A percentile compares a stretch with the other conserved stretches of the same genome.
These are phyloP conservation scores for Barnardius zonarius DNA, from an alignment of 2,113 vertebrate genomes.

Conservation along the genomic window DNA sequence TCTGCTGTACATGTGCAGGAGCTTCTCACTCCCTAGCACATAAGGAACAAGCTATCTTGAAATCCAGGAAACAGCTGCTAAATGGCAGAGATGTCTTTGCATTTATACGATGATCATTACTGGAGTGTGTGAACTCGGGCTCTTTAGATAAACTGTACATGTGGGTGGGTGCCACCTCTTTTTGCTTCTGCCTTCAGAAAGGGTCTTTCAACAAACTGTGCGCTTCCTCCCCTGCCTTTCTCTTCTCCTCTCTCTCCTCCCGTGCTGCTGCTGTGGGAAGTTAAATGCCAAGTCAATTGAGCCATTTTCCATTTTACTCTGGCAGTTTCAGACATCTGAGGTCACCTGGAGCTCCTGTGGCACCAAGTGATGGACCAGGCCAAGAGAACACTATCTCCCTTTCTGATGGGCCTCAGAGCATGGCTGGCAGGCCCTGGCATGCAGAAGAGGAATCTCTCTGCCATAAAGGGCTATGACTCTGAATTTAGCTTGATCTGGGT, in stretches of 20 bases:
- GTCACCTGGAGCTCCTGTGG: neutral
- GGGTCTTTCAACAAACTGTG: neutral
- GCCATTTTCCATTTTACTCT: neutral
- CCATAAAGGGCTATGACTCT: neutral
- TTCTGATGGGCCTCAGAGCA: neutral
- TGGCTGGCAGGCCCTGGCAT: neutral
- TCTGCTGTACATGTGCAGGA: neutral
- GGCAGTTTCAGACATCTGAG: neutral
- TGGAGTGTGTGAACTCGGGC: neutral
- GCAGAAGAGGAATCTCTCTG: neutral
- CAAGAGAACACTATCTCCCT: neutral
- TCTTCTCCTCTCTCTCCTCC: neutral
- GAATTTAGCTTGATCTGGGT: neutral
- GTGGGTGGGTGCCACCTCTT: neutral
- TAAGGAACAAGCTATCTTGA: neutral
- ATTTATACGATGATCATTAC: neutral
- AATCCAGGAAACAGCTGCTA: slow-evolving; percentile 30
- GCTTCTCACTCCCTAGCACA: neutral
- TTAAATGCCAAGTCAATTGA: neutral
- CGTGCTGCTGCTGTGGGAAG: neutral
- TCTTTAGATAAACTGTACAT: neutral
- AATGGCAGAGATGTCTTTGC: neutral
- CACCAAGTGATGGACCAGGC: neutral
- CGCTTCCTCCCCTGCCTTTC: neutral
- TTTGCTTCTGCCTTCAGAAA: neutral